Evolutionary conservation across 2,113 vertebrate genomes (phyloP), one percentile per base, ranked within the genome.

Genomic region (Lamprologus sp.): DNA sequence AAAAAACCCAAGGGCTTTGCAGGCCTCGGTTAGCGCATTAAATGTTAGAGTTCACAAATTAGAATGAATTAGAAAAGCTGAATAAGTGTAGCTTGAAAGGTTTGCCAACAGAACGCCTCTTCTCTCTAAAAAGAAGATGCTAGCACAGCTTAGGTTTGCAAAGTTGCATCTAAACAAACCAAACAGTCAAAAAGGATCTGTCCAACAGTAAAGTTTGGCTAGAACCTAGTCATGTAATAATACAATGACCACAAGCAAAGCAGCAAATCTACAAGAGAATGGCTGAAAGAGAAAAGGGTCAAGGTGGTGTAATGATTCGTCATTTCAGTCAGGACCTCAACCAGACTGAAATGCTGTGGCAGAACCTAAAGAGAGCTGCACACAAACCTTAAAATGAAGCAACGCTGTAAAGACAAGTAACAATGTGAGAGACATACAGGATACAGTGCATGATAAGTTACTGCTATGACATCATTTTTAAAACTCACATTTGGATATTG

Each of bases 111-210:
- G 60, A 68, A 37, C 4, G 7, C 33, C 63, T 28, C 40, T 28
- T 75, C 23, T 7, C 14, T 1, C 9, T 28, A 19, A 47, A 47
- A 42, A 73, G 42, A 75, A 75, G 23, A 47, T 47, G 40, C 14
- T 9, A 17, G 37, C 21, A 73, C 7, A 26, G 37, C 65, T 26
- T 73, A 45, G 21, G 37, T 73, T 73, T 45, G 37, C 65, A 45
- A 42, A 70, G 37, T 28, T 75, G 68, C 68, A 75, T 47, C 68
- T 75, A 75, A 47, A 75, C 14, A 75, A 75, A 28, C 37, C 19
- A 75, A 26, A 65, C 3, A 65, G 33, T 65, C 60, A n/a, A 37
- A 65, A 65, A 65, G 0, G 19, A 65, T 65, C 60, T 37, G 19
- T 37, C 60, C 60, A 65, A 73, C 4, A 28, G 14, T 73, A 73